phyloP scores from a whole-genome alignment of 2,797 vertebrate species.

The Smutsia gigantea region DNA sequence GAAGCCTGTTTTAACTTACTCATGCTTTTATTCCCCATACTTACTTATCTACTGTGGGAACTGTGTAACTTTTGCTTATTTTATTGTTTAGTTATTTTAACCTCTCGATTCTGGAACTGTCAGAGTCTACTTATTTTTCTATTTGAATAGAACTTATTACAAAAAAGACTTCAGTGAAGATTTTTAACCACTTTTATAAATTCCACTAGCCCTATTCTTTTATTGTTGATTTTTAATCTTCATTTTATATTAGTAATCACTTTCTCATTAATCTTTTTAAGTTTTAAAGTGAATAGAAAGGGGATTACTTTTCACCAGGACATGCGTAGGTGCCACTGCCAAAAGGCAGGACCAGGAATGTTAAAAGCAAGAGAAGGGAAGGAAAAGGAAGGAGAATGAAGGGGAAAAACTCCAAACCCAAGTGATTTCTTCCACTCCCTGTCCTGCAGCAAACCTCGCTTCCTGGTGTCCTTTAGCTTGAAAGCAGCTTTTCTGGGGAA shows the following conservation, averaged over 20 bases:
- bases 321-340: neutral
- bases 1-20: neutral
- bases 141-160: neutral
- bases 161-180: neutral
- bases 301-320: neutral
- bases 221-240: neutral
- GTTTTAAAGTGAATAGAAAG: neutral
- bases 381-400: neutral
- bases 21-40: neutral
- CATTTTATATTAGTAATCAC: constrained; percentile 17
- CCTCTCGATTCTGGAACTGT: neutral
- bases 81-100: neutral
- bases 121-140: constrained; percentile 29
- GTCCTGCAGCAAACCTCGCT: neutral
- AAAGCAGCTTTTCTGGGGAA: neutral
- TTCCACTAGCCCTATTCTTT: neutral
- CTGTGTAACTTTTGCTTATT: neutral
- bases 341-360: too few species aligned
- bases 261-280: neutral
- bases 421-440: neutral
- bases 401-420: neutral
- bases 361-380: neutral
- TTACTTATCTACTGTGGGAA: neutral
- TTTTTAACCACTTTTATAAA: neutral
- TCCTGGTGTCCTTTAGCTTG: neutral